Conservation (phyloP, 2,797 vertebrate genomes). For the Urophycis tenuis region DNA sequence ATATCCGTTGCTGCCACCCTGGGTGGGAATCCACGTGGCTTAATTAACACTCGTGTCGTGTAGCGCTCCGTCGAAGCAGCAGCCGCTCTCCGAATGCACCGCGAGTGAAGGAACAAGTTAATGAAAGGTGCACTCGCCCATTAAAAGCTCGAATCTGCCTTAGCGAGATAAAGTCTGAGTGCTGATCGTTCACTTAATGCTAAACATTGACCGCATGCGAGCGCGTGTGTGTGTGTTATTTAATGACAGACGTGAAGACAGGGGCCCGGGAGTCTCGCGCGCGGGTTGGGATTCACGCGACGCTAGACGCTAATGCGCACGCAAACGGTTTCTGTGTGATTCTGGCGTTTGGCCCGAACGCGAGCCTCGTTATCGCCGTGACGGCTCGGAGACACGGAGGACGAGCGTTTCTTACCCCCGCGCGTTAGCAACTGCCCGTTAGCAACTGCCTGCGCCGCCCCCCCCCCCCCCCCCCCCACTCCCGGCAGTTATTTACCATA, state of each 20-base stretch:
- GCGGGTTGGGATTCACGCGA: no score
- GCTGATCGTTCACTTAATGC: not conserved
- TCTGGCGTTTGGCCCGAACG: slow-evolving; percentile 44
- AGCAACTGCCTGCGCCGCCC: slow-evolving; percentile 40
- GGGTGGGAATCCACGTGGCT: no score
- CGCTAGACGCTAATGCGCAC: no score
- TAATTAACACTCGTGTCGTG: no score
- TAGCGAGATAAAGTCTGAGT: not conserved
- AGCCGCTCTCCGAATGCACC: no score
- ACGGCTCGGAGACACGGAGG: slow-evolving; percentile 47
- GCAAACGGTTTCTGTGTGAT: slow-evolving; percentile 27
- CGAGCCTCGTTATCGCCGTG: slow-evolving; percentile 52
- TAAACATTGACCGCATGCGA: not conserved
- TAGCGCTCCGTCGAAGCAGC: no score
- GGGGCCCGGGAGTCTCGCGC: no score
- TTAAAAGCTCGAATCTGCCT: not conserved
- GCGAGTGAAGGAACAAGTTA: no score
- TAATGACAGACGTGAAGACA: not conserved
- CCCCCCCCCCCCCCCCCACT: slow-evolving; percentile 32
- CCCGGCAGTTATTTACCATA: slow-evolving; percentile 58
- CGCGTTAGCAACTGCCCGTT: slow-evolving; percentile 54
- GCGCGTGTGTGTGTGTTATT: not conserved
- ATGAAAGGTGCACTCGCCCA: not conserved
- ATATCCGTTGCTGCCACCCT: no score
- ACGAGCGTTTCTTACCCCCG: slow-evolving; percentile 41